Base-by-base conservation (phyloP, 2,797 vertebrate species). In the Liasis olivaceus region DNA sequence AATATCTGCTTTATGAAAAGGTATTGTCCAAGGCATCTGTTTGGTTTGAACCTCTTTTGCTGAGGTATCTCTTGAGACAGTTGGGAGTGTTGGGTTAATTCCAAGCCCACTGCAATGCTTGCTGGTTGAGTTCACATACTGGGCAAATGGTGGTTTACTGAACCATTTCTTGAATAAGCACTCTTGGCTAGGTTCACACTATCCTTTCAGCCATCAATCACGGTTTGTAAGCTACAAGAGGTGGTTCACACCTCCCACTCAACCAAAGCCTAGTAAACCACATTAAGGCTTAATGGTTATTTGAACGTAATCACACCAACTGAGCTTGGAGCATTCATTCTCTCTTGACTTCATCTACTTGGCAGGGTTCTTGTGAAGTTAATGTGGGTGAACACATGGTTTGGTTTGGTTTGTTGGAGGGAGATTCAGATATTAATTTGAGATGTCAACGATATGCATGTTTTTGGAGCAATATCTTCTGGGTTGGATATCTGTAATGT, bases 1-100 rank as follows among this genome's bases (percentile, higher is more conserved):
- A 98, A 94, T 98, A 98, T 88, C 94, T 98, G 92, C 97, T 97
- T 66, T 95, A 96, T 13, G 97, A 97, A 95, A 98, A 98, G 98
- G 98, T 98, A 95, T 47, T 47, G 36, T 47, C 72, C 22, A 11
- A 47, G 20, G 36, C 36, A 4, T 42, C 15, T 0, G 17, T 22
- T 22, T 9, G 69, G 31, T 81, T 81, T 47, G 11, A 42, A 77
- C 20, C 15, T 1, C 7, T 42, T 77, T 77, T 77, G 69, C 6
- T 36, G 63, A 89, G 63, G 24, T 11, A 26, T 58, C 58, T 22
- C 28, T 88, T 28, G 3, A 2, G 42, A 85, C 51, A 51, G 51
- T 7, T 14, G 11, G 3, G 62, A 42, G 28, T 31, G 1, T 42
- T 54, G 20, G 64, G 28, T 36, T 14, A 42, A 62, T 14, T 15